Base-by-base conservation (phyloP, 2,888 invertebrate genomes). In the Lasioglossum calceatum region DNA sequence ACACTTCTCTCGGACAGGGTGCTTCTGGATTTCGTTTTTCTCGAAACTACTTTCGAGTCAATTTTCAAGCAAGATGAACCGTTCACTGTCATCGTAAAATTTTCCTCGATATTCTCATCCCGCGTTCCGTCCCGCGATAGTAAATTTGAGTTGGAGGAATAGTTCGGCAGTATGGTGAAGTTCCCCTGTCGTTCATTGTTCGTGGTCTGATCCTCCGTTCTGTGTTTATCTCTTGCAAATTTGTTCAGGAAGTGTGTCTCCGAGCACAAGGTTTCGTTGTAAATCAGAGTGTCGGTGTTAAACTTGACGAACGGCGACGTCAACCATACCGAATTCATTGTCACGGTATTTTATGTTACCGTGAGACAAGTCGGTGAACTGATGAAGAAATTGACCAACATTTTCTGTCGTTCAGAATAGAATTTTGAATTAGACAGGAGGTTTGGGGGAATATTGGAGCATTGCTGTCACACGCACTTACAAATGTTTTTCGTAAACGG, bases 401-500 rank as follows among this genome's bases (percentile, higher is more conserved):
- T 54, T 73, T 77, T 67, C 32, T 67, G 36, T 27, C 8, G 27
- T 0, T 19, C 64, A 0, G 16, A 16, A 23, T n/a, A 32, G 36
- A 64, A 82, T 77, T 77, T 84, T 54, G 76, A 10, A 32, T 58
- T 12, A 4, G 32, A 1, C 27, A 4, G 23, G 7, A 44, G 85
- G 85, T 85, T 85, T n/a, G 80, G 50, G 58, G 27, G 16, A 67
- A 85, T 67, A 76, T 76, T 84, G 23, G 16, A 32, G 16, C 23
- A n/a, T 39, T 54, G 70, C n/a, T 70, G 3, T 74, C 32, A 14
- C 10, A 10, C 14, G 42, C n/a, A 1, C 16, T 39, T 42, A 83
- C 85, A 71, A 61, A 83, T 85, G 85, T 85, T 85, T 67, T 12
- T 47, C n/a, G 4, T 10, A 44, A 42, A 14, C 42, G 4, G 19